Conservation (phyloP, 2,797 vertebrate genomes). For the Smutsia temminckii region DNA sequence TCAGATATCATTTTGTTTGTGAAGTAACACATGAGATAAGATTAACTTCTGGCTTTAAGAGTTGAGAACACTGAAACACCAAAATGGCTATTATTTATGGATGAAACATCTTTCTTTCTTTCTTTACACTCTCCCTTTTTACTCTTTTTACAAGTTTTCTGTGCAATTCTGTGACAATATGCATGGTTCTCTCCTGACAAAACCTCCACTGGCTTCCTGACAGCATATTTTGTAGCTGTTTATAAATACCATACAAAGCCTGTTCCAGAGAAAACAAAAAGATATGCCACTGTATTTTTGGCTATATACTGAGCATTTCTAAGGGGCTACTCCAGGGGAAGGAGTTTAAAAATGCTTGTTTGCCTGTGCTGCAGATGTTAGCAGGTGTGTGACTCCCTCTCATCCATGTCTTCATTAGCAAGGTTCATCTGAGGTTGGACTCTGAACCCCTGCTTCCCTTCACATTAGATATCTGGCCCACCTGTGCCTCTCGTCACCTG, state of each 20-base stretch:
- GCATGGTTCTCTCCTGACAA: not conserved
- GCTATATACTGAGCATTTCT: not conserved
- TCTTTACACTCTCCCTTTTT: not conserved
- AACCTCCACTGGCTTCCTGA: slow-evolving; percentile 20
- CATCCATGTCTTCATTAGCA: not conserved
- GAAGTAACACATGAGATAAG: not conserved
- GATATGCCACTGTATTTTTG: not conserved
- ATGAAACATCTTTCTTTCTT: not conserved
- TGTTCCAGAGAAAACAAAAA: slow-evolving; percentile 36
- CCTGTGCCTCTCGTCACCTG: not conserved
- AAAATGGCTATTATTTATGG: slow-evolving; percentile 15
- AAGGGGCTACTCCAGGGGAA: slow-evolving; percentile 1
- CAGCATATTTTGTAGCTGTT: slow-evolving; percentile 48
- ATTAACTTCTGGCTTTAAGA: slow-evolving; percentile 30
- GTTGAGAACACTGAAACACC: not conserved
- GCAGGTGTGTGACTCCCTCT: not conserved
- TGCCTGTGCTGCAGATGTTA: not conserved
- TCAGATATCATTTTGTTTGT: not conserved
- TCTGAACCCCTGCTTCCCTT: not conserved
- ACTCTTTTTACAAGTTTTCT: not conserved
- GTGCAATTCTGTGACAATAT: not conserved
- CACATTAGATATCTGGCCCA: not conserved
- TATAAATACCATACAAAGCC: slow-evolving; percentile 33
- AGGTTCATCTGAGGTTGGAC: not conserved
- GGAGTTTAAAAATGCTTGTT: not conserved